Evolutionary conservation across 2,888 invertebrate species (phyloP).

Genomic region (Nymphalis polychloros): DNA sequence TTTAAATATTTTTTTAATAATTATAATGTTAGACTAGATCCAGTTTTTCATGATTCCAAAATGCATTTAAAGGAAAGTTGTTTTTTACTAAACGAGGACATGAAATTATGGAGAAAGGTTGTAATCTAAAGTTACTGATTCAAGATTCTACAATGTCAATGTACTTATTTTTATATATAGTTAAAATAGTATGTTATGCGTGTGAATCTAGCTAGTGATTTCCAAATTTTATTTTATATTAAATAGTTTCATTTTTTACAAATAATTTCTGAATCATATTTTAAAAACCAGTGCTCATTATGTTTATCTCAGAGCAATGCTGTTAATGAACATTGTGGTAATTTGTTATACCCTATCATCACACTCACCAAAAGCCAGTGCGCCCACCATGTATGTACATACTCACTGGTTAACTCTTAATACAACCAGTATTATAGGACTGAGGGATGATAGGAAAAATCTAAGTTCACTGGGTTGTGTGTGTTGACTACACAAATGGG

Average conservation of each 20-base stretch:
- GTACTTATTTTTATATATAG: constrained; percentile 9
- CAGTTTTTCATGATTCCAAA: not conserved
- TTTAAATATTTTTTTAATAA: constrained; percentile 3
- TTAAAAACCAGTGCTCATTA: not conserved
- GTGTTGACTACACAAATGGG: no score
- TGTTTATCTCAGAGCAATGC: no score
- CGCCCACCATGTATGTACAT: no score
- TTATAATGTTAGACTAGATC: constrained; percentile 1
- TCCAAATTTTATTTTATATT: not conserved
- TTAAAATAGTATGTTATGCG: not conserved
- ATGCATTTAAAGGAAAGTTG: not conserved
- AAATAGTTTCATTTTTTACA: not conserved
- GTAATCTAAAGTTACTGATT: not conserved
- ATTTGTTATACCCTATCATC: no score
- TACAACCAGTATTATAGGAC: no score
- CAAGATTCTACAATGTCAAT: not conserved
- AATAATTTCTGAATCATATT: not conserved
- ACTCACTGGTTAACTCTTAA: no score
- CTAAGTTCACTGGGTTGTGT: no score
- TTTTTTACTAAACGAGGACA: not conserved
- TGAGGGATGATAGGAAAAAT: no score
- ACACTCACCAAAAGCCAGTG: no score
- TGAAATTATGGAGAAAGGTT: constrained; percentile 5
- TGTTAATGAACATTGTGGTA: no score
- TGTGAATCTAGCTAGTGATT: constrained; percentile 3